Percentiles rank a stretch among this genome's conserved stretches.
Conservation (phyloP, 1,140 invertebrate genomes). For the Orchesella cincta region DNA sequence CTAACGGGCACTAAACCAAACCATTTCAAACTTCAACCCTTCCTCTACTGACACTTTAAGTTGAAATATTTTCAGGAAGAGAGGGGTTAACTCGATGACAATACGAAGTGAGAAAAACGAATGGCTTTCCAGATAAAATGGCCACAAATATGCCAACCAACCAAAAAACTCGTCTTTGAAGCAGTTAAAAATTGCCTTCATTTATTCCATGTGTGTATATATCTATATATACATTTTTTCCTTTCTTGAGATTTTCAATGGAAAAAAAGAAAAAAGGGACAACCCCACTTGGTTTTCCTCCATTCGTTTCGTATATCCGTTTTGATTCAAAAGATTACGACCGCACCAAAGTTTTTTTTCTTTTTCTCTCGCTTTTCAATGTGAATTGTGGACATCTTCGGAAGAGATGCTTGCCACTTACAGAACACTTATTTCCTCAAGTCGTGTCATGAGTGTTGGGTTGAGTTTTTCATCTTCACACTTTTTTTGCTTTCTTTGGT, state of each 20-base stretch:
- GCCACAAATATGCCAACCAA: conserved; percentile 36
- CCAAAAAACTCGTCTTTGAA: neutral
- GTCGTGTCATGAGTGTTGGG: neutral
- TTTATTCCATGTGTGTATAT: neutral
- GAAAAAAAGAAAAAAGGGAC: neutral
- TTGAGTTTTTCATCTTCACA: neutral
- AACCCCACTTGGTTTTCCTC: neutral
- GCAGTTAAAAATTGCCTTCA: neutral
- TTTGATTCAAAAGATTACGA: too few species aligned
- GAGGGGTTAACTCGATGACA: neutral
- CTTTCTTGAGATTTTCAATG: neutral
- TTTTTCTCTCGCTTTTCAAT: neutral
- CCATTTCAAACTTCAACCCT: neutral
- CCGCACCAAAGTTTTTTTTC: too few species aligned
- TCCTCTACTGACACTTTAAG: neutral
- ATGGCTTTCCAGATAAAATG: conserved; percentile 36
- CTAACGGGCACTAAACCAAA: neutral
- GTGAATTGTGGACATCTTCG: too few species aligned
- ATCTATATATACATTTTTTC: neutral
- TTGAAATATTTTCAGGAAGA: conserved; percentile 14
- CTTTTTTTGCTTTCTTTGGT: neutral
- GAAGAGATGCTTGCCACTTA: neutral
- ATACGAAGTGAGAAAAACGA: conserved; percentile 22
- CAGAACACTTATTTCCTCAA: neutral
- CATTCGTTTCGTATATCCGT: neutral